phyloP scores from a whole-genome alignment of 2,113 vertebrate species.

The Sitta europaea region DNA sequence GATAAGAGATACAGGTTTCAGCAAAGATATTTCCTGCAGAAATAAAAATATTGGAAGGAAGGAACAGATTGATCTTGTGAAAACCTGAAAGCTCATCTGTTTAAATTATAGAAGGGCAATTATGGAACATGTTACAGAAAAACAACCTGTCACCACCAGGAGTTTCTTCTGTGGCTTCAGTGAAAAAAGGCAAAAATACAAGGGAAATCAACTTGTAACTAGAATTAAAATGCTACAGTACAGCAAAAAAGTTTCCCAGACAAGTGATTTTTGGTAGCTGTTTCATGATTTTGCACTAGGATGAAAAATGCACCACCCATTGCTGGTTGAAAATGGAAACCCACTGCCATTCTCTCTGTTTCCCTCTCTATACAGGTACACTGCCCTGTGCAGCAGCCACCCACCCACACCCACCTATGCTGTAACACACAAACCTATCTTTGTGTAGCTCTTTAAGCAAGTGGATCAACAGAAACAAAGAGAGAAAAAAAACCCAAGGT shows the following conservation, averaged over 20 bases:
- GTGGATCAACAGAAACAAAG: not conserved
- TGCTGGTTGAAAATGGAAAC: not conserved
- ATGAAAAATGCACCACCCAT: not conserved
- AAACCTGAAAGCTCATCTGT: not conserved
- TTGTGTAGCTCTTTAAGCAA: not conserved
- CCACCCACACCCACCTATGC: not conserved
- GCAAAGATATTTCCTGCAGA: not conserved
- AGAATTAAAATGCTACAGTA: not conserved
- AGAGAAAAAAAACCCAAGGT: not conserved
- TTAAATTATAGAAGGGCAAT: not conserved
- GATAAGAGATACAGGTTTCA: constrained; percentile 9
- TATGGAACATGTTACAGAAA: not conserved
- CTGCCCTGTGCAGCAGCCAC: not conserved
- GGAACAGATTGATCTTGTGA: not conserved
- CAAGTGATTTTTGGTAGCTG: not conserved
- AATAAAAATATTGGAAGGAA: not conserved
- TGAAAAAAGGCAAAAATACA: not conserved
- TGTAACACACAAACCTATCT: not conserved
- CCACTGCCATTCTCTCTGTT: not conserved
- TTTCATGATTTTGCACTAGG: not conserved
- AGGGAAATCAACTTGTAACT: not conserved
- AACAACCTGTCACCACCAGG: not conserved
- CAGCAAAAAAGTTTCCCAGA: not conserved
- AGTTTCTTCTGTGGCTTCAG: not conserved
- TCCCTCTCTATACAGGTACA: not conserved